A percentile compares a stretch with the other conserved stretches of the same genome.
Conservation (phyloP, 2,113 vertebrate genomes). For the Ariopsis seemanni region DNA sequence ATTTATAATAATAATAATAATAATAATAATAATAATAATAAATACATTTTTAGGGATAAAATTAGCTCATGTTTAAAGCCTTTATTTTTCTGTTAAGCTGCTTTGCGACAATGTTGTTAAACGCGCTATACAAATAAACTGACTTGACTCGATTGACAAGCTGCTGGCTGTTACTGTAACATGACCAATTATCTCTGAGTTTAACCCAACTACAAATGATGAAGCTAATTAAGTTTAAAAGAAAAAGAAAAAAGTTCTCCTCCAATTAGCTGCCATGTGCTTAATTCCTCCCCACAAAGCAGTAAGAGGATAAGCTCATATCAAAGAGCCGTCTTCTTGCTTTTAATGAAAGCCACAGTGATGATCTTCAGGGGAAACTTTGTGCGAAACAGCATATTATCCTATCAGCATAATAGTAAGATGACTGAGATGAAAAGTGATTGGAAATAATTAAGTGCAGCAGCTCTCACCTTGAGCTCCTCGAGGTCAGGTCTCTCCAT, state of each 20-base stretch:
- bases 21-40: too few species aligned
- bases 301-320: constrained; percentile 58
- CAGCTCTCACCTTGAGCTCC: constrained; percentile 79
- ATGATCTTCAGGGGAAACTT: constrained; percentile 47
- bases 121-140: too few species aligned
- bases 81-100: too few species aligned
- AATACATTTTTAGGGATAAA: too few species aligned
- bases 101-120: too few species aligned
- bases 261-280: constrained; percentile 57
- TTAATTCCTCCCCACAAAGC: constrained; percentile 59
- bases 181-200: constrained; percentile 41
- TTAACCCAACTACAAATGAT: constrained; percentile 28
- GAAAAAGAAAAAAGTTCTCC: constrained; percentile 24
- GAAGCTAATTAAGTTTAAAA: constrained; percentile 47
- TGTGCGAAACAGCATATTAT: constrained; percentile 31
- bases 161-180: constrained; percentile 4
- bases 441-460: background rate
- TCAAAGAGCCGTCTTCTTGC: constrained; percentile 55
- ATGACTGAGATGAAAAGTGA: constrained; percentile 46
- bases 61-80: too few species aligned
- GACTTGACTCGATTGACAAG: background rate
- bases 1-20: too few species aligned
- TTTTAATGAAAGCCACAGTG: constrained; percentile 45
- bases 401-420: constrained; percentile 35
- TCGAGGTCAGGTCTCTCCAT: constrained; percentile 92